Evolutionary conservation across 2,113 vertebrate species (phyloP).

Genomic region (Cephalopholis sonnerati): DNA sequence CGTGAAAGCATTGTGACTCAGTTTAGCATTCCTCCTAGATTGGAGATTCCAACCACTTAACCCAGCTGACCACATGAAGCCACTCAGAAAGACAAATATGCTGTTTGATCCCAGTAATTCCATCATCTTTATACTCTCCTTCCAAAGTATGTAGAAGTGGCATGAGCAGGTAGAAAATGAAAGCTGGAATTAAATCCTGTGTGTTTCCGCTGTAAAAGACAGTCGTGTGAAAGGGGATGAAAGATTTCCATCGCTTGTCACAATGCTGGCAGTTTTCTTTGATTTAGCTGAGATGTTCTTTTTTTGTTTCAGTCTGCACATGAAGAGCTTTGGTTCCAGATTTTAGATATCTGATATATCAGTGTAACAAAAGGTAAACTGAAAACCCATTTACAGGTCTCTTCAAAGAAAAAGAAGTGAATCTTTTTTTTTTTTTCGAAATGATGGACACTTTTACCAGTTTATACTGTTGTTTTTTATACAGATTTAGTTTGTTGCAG

Average conservation of each 20-base stretch:
- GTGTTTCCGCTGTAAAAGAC: slow-evolving; percentile 34
- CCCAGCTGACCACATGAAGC: slow-evolving; percentile 29
- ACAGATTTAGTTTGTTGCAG: neutral
- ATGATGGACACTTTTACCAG: neutral
- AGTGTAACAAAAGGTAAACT: neutral
- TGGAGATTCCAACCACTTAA: slow-evolving; percentile 48
- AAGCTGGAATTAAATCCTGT: slow-evolving; percentile 32
- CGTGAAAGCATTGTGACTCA: slow-evolving; percentile 54
- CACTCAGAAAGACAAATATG: slow-evolving; percentile 39
- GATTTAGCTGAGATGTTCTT: slow-evolving; percentile 15
- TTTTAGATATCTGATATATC: neutral
- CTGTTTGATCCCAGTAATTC: slow-evolving; percentile 33
- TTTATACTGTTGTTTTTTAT: neutral
- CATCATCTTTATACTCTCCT: neutral
- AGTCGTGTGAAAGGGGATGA: slow-evolving; percentile 43
- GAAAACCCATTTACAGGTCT: neutral
- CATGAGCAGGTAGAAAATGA: slow-evolving; percentile 13
- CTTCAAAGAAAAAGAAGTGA: neutral
- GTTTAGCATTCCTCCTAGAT: slow-evolving; percentile 55
- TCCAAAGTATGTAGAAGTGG: neutral
- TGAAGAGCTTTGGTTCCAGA: slow-evolving; percentile 7
- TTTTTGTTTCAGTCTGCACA: slow-evolving; percentile 17
- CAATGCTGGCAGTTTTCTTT: slow-evolving; percentile 25
- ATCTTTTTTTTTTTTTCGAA: neutral
- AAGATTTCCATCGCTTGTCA: slow-evolving; percentile 46